Conservation (phyloP, 1,140 invertebrate genomes). For the Chrysopa pallens region DNA sequence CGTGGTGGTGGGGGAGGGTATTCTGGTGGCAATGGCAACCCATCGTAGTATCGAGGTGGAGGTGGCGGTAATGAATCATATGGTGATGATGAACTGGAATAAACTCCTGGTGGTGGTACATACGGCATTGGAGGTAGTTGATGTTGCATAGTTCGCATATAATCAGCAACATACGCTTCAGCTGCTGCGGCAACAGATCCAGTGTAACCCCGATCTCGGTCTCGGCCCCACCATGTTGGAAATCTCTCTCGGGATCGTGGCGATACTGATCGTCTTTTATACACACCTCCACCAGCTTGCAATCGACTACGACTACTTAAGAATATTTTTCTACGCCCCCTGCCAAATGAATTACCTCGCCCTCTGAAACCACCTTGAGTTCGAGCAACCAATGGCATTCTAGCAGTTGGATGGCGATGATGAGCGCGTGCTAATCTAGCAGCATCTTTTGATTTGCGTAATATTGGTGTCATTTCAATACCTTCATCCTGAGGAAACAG, state of each 20-base stretch:
- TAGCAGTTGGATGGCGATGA: slow-evolving; percentile 28
- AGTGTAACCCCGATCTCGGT: slow-evolving; percentile 25
- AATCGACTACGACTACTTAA: slow-evolving; percentile 25
- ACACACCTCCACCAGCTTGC: slow-evolving; percentile 22
- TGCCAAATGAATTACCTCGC: slow-evolving; percentile 20
- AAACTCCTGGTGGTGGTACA: slow-evolving; percentile 40
- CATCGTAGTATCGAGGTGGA: slow-evolving; percentile 60
- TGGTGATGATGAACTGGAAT: slow-evolving; percentile 30
- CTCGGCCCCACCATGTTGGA: slow-evolving; percentile 25
- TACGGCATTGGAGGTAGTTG: slow-evolving; percentile 57
- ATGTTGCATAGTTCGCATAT: slow-evolving; percentile 65
- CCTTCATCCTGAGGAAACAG: slow-evolving; percentile 87
- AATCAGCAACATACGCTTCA: slow-evolving; percentile 56
- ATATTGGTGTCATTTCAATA: slow-evolving; percentile 78
- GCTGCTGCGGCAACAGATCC: slow-evolving; percentile 41
- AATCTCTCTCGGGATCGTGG: slow-evolving; percentile 24
- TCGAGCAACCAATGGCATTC: slow-evolving; percentile 21
- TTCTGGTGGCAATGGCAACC: slow-evolving; percentile 41
- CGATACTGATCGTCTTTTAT: slow-evolving; percentile 35
- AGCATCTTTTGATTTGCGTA: slow-evolving; percentile 75
- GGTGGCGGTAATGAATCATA: slow-evolving; percentile 52
- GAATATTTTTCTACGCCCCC: slow-evolving; percentile 31
- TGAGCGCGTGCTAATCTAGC: slow-evolving; percentile 39
- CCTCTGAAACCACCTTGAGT: slow-evolving; percentile 22
- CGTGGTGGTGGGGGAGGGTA: slow-evolving; percentile 29